These are phyloP conservation scores for Gandaritis pyraliata DNA, from an alignment of 2,888 invertebrate genomes.

Conservation along the genomic window DNA sequence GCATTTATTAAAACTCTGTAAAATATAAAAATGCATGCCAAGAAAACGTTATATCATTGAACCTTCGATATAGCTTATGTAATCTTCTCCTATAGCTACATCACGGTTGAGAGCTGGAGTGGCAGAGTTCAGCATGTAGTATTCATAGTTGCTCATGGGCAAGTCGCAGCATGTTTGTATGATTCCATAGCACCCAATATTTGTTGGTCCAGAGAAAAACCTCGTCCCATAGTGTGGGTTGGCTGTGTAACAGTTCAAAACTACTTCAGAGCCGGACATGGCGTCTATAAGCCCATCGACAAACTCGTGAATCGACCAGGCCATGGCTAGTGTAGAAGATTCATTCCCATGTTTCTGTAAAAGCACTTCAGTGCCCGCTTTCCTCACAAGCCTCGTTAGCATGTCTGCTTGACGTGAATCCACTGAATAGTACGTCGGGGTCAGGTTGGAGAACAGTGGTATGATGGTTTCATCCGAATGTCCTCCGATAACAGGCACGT, in stretches of 20 bases:
- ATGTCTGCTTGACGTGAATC: slow-evolving; percentile 55
- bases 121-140: slow-evolving; percentile 49
- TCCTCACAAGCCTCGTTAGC: slow-evolving; percentile 60
- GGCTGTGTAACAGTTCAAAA: slow-evolving; percentile 58
- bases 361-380: slow-evolving; percentile 61
- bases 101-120: slow-evolving; percentile 58
- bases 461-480: slow-evolving; percentile 68
- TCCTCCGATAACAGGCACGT: slow-evolving; percentile 67
- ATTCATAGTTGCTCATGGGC: slow-evolving; percentile 58
- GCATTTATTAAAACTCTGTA: slow-evolving; percentile 45
- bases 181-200: slow-evolving; percentile 59
- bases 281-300: slow-evolving; percentile 58
- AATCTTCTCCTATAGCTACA: slow-evolving; percentile 60
- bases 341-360: slow-evolving; percentile 57
- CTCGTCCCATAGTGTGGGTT: slow-evolving; percentile 66
- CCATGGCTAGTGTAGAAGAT: slow-evolving; percentile 58
- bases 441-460: slow-evolving; percentile 66
- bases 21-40: slow-evolving; percentile 33
- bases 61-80: slow-evolving; percentile 50
- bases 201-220: slow-evolving; percentile 65
- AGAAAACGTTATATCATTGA: slow-evolving; percentile 19
- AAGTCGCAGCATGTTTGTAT: slow-evolving; percentile 52
- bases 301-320: slow-evolving; percentile 67
- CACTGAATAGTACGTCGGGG: slow-evolving; percentile 48
- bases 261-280: slow-evolving; percentile 52